A percentile compares a stretch with the other conserved stretches of the same genome.
Evolutionary conservation across 2,888 invertebrate genomes (phyloP).

Genomic region (Acheta domesticus): DNA sequence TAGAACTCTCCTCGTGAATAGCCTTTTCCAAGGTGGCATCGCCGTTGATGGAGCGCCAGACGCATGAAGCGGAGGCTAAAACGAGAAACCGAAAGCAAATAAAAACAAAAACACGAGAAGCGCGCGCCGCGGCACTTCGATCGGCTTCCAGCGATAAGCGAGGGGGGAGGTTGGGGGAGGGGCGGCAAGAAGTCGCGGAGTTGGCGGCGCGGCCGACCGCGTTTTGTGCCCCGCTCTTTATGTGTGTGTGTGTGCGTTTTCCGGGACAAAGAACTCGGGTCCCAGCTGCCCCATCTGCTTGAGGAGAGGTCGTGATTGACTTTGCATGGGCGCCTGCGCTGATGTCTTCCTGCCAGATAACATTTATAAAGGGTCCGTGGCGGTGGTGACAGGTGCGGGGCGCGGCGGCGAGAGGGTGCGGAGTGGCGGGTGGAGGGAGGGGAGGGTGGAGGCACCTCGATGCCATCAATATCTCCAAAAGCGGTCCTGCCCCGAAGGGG

Average conservation of each 20-base stretch:
- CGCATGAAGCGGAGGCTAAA: too few species aligned
- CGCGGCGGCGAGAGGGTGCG: too few species aligned
- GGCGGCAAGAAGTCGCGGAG: too few species aligned
- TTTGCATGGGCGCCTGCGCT: neutral
- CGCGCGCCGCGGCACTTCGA: neutral
- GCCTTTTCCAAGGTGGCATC: too few species aligned
- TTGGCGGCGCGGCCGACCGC: neutral
- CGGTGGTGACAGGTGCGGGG: neutral
- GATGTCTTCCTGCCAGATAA: constrained; percentile 1
- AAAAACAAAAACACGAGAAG: too few species aligned
- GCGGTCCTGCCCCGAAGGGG: neutral
- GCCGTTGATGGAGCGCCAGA: too few species aligned
- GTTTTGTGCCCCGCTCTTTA: neutral
- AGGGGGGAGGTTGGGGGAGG: neutral
- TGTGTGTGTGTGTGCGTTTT: neutral
- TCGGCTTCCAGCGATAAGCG: neutral
- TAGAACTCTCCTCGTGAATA: too few species aligned
- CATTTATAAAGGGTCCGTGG: neutral
- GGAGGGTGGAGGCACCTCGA: constrained; percentile 20
- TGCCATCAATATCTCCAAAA: constrained; percentile 19
- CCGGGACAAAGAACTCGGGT: neutral
- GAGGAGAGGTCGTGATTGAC: neutral
- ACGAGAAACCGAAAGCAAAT: too few species aligned
- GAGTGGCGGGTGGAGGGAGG: neutral
- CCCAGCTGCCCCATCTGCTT: neutral